A percentile compares a stretch with the other conserved stretches of the same genome.
These are phyloP conservation scores for Nematolebias whitei DNA, from an alignment of 2,113 vertebrate genomes.

Conservation along the genomic window DNA sequence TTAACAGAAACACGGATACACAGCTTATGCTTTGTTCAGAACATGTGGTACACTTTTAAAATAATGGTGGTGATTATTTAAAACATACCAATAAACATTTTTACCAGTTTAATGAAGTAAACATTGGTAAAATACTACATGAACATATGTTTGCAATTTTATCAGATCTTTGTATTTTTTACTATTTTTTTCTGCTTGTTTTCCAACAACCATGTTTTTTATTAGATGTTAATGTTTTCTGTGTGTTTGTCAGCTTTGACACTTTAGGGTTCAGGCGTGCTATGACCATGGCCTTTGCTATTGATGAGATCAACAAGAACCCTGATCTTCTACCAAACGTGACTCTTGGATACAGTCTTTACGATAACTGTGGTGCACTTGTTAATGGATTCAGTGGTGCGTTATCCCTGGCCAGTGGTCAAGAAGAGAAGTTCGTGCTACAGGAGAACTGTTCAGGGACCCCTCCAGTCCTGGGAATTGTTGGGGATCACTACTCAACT, in stretches of 20 bases:
- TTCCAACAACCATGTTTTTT: background rate
- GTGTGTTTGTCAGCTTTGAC: slow-evolving; percentile 53
- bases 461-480: slow-evolving; percentile 54
- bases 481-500: slow-evolving; percentile 62
- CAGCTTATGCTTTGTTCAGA: background rate
- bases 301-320: slow-evolving; percentile 73
- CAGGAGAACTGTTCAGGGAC: slow-evolving; percentile 44
- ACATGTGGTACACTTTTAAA: too few relatives aligned
- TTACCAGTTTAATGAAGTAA: too few relatives aligned
- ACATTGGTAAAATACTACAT: background rate
- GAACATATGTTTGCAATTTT: background rate
- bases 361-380: slow-evolving; percentile 74
- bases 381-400: slow-evolving; percentile 69
- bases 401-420: slow-evolving; percentile 57
- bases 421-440: slow-evolving; percentile 40
- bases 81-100: background rate
- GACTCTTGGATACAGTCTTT: slow-evolving; percentile 71
- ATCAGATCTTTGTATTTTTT: background rate
- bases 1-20: background rate
- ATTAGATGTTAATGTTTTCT: background rate
- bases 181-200: background rate
- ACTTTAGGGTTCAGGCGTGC: slow-evolving; percentile 62
- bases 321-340: slow-evolving; percentile 63
- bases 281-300: slow-evolving; percentile 71
- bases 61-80: too few relatives aligned